Evolutionary conservation across 2,888 invertebrate species (phyloP), one percentile per base, ranked within the genome.

Genomic region (Drosophila silvestris): DNA sequence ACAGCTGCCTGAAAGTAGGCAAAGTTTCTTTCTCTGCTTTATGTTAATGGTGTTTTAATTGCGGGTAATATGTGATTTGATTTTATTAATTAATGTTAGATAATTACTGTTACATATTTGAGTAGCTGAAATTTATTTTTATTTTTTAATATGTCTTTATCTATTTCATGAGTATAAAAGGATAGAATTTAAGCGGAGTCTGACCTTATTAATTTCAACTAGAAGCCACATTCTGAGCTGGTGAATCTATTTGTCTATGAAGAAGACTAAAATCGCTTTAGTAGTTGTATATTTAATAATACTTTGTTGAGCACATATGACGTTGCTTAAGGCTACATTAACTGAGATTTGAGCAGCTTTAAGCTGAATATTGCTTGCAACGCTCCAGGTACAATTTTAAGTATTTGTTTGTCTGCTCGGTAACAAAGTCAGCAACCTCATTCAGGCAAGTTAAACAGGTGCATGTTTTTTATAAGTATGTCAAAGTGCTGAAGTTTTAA

Each of bases 1-100:
- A 19, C 28, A 7, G 0, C 39, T 2, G 70, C 81, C 79, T 22
- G 52, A 77, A 87, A 77, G 75, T 82, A 77, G 53, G 81, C 85
- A 71, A 58, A 9, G 22, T 2, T 35, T 54, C 51, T 22, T 56
- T 54, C 1, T 26, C 30, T 41, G 5, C 10, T 19, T 33, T 14
- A 16, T 39, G 28, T n/a, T 56, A 47, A 69, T 41, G 50, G 12
- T 4, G 22, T 51, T 51, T 56, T 47, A 32, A 37, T 12, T 32
- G 67, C 3, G 10, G 52, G 19, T 39, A 26, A 51, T 33, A 12
- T 64, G 26, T 47, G 47, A 37, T 30, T 22, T 26, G 7, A 66
- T 39, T 16, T 66, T 26, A 9, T 26, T 56, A 33, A 56, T 50
- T 56, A 33, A 50, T 50, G 26, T n/a, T 22, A 39, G 28, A 16